Conservation (phyloP, 2,113 vertebrate species). For the Aleadryas rufinucha region DNA sequence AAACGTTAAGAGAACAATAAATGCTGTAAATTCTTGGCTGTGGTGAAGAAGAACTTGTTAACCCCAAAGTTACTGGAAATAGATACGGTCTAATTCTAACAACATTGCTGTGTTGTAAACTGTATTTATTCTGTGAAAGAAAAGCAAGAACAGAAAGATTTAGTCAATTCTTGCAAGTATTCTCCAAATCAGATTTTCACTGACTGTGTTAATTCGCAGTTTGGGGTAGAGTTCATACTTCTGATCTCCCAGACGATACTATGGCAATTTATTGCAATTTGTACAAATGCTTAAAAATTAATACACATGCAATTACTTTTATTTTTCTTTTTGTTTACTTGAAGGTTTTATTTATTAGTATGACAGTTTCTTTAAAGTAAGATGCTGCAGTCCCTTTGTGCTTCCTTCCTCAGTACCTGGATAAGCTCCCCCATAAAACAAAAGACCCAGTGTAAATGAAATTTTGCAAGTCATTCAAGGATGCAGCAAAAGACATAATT, state of each 20-base stretch:
- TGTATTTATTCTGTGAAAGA: not conserved
- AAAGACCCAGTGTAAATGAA: conserved; percentile 64
- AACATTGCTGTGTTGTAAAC: not conserved
- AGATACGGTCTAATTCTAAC: not conserved
- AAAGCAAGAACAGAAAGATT: not conserved
- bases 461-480: conserved; percentile 72
- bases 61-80: conserved; percentile 22
- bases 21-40: conserved; percentile 52
- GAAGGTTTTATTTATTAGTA: not conserved
- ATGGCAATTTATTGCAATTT: not conserved
- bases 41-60: conserved; percentile 27
- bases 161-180: not conserved
- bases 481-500: conserved; percentile 66
- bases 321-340: not conserved
- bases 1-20: conserved; percentile 51
- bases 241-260: not conserved
- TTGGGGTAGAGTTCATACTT: not conserved
- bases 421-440: conserved; percentile 62
- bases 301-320: not conserved
- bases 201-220: not conserved
- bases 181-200: not conserved
- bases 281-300: not conserved
- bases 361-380: conserved; percentile 29
- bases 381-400: not conserved
- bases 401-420: conserved; percentile 43